A percentile compares a stretch with the other conserved stretches of the same genome.
phyloP scores from a whole-genome alignment of 1,140 invertebrate species.

The Drosophila watanabei region DNA sequence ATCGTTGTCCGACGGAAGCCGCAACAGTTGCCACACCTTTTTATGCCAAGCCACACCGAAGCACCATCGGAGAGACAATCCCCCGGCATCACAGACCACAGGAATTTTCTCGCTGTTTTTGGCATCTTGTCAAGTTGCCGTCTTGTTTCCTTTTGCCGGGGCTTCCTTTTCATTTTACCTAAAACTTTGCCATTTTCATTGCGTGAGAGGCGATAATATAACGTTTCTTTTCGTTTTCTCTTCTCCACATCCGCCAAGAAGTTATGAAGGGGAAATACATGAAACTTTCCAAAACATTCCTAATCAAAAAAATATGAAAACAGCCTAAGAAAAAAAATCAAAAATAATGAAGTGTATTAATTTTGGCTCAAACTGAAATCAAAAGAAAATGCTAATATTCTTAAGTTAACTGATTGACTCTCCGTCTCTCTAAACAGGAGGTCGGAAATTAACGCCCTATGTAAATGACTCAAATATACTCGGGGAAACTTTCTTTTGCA shows the following conservation, averaged over 20 bases:
- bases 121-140: slow-evolving; percentile 77
- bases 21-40: slow-evolving; percentile 78
- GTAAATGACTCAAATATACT: slow-evolving; percentile 37
- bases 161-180: slow-evolving; percentile 31
- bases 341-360: slow-evolving; percentile 38
- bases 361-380: neutral
- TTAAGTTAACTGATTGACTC: slow-evolving; percentile 24
- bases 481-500: slow-evolving; percentile 29
- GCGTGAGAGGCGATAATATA: slow-evolving; percentile 60
- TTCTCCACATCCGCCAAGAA: slow-evolving; percentile 2
- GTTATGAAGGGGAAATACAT: slow-evolving; percentile 13
- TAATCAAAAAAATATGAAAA: neutral
- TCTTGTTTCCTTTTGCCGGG: slow-evolving; percentile 30
- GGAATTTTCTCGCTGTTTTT: slow-evolving; percentile 68
- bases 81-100: slow-evolving; percentile 49
- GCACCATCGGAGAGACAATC: slow-evolving; percentile 11
- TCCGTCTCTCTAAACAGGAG: neutral
- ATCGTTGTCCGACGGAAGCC: slow-evolving; percentile 31
- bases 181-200: slow-evolving; percentile 67
- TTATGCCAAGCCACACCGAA: slow-evolving; percentile 19
- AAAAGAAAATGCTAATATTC: slow-evolving; percentile 33
- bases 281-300: slow-evolving; percentile 16
- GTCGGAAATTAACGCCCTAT: slow-evolving; percentile 39
- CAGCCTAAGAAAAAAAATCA: neutral
- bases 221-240: slow-evolving; percentile 22